Evolutionary conservation across 2,888 invertebrate genomes (phyloP), one percentile per base, ranked within the genome.

Genomic region (Plusia festucae): DNA sequence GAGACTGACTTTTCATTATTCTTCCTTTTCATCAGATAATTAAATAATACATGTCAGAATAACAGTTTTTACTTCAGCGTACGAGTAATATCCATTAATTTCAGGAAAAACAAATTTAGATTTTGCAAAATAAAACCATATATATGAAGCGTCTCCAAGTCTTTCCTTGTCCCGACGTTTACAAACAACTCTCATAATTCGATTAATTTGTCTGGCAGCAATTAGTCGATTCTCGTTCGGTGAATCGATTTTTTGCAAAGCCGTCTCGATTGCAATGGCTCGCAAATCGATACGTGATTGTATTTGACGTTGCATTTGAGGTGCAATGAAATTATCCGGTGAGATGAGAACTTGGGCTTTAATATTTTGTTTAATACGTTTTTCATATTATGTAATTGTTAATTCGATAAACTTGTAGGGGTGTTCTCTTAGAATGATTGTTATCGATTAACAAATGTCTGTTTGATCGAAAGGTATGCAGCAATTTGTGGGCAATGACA

Each of bases 121-220:
- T 5, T 2, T 15, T 40, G 15, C 15, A 15, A 40, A 40, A 40
- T 40, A 40, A 40, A 40, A 40, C 34, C n/a, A 40, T n/a, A 40
- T n/a, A 40, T n/a, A 40, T n/a, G 3, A 49, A n/a, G 8, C 56
- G 53, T 60, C 81, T 79, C 81, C 54, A 62, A 32, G 18, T 49
- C 52, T 24, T 58, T 65, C 76, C 61, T 59, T 73, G 65, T 67
- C 73, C 71, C 65, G 70, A 61, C 63, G 67, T 71, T 76, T 20
- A 18, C 73, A 61, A 60, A 15, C 34, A 64, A 59, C 65, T 69
- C 65, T 79, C 78, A 82, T 84, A 82, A 86, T 86, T 85, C 87
- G 85, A 88, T 89, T 89, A 90, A 89, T 90, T 89, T 86, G 85
- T 89, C 85, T 76, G 81, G 53, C 66, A 69, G 76, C 82, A 88